These are phyloP conservation scores for Drepana arcuata DNA, from an alignment of 1,140 invertebrate genomes.

Conservation along the genomic window DNA sequence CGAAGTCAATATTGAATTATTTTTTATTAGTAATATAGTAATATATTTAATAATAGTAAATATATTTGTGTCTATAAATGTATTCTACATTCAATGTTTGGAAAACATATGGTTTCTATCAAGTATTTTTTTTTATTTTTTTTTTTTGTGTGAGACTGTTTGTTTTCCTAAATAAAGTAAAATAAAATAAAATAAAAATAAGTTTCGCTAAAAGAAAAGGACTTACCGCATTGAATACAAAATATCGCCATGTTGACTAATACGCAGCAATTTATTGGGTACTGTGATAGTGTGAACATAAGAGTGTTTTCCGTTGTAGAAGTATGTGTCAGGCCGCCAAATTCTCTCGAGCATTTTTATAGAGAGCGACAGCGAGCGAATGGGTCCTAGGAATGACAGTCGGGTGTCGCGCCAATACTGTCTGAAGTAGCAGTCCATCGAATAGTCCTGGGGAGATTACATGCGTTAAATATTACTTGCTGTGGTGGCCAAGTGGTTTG, in stretches of 20 bases:
- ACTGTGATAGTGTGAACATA: conserved; percentile 96
- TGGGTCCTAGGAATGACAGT: conserved; percentile 86
- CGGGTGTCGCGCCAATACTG: conserved; percentile 90
- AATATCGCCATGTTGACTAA: conserved; percentile 91
- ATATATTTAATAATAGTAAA: no score
- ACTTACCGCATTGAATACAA: conserved; percentile 93
- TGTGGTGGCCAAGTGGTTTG: no score
- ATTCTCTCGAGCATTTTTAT: conserved; percentile 94
- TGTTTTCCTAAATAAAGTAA: background rate
- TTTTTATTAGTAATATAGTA: no score
- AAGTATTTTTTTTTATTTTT: no score
- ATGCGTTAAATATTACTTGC: no score
- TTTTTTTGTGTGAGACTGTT: background rate
- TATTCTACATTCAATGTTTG: no score
- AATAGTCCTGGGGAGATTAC: conserved; percentile 88
- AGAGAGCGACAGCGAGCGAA: conserved; percentile 85
- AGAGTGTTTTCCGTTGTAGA: conserved; percentile 93
- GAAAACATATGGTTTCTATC: no score
- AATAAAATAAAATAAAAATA: no score
- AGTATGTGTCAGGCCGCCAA: conserved; percentile 96
- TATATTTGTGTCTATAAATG: no score
- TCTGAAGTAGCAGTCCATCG: conserved; percentile 97
- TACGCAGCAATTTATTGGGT: conserved; percentile 93
- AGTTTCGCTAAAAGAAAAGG: no score
- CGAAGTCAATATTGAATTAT: no score